phyloP scores from a whole-genome alignment of 2,797 vertebrate genomes.

The Typhlichthys eigenmanni region DNA sequence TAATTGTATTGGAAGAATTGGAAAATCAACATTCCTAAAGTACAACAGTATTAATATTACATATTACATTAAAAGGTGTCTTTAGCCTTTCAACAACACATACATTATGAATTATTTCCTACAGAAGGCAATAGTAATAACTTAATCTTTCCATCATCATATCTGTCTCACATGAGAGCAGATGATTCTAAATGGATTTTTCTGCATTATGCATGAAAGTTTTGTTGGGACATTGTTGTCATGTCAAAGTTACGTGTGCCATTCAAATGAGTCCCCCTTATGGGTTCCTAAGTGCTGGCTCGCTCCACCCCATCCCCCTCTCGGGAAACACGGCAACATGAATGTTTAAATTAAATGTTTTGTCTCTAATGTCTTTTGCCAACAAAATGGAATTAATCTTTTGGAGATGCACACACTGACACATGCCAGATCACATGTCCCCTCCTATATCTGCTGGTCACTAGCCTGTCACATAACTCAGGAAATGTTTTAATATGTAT shows the following conservation, averaged over 20 bases:
- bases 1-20: too few species aligned
- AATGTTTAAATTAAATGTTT: slow-evolving; percentile 58
- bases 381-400: slow-evolving; percentile 34
- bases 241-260: slow-evolving; percentile 16
- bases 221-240: slow-evolving; percentile 51
- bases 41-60: too few species aligned
- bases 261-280: slow-evolving; percentile 25
- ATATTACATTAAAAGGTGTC: too few species aligned
- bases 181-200: slow-evolving; percentile 29
- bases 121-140: slow-evolving; percentile 7
- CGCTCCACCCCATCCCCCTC: slow-evolving; percentile 50
- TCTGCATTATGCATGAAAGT: slow-evolving; percentile 54
- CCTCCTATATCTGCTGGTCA: not conserved
- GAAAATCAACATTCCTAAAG: too few species aligned
- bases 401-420: not conserved
- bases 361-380: slow-evolving; percentile 40
- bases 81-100: not conserved
- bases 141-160: not conserved
- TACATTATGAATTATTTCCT: slow-evolving; percentile 16
- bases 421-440: slow-evolving; percentile 4
- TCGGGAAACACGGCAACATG: slow-evolving; percentile 19
- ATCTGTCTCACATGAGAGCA: slow-evolving; percentile 12
- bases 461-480: too few species aligned
- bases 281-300: slow-evolving; percentile 19
- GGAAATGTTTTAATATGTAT: too few species aligned